Evolutionary conservation across 2,113 vertebrate genomes (phyloP).

Genomic region (Gnathonemus echidnorhynchus): DNA sequence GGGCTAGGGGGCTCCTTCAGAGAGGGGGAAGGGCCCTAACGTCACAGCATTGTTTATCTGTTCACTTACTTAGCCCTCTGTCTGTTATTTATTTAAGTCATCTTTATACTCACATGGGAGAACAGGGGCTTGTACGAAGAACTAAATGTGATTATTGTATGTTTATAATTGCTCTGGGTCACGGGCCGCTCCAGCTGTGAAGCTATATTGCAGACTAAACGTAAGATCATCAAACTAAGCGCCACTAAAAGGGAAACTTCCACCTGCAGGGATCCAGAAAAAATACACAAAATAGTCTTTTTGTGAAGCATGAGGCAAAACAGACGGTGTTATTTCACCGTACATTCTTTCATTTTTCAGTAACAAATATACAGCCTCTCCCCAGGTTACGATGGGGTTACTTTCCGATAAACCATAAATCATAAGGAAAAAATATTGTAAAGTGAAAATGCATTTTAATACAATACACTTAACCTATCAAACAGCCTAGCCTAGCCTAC

Average conservation of each 20-base stretch:
- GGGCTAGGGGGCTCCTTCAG: background rate
- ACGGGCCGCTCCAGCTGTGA: background rate
- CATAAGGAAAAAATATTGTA: too few species aligned
- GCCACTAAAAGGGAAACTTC: background rate
- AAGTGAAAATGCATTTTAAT: too few species aligned
- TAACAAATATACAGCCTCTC: background rate
- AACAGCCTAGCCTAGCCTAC: too few species aligned
- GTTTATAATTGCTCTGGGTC: background rate
- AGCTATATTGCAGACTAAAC: background rate
- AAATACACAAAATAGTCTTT: background rate
- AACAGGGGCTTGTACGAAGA: background rate
- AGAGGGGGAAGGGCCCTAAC: background rate
- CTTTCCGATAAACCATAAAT: too few species aligned
- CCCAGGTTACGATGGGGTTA: too few species aligned
- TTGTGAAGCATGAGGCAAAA: background rate
- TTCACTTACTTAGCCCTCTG: background rate
- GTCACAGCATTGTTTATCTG: constrained; percentile 7
- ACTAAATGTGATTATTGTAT: background rate
- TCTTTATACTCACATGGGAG: background rate
- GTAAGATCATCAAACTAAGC: background rate
- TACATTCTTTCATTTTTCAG: background rate
- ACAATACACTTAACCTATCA: too few species aligned
- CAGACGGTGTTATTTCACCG: background rate
- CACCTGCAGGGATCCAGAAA: background rate
- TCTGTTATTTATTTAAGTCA: background rate